Percentiles rank a stretch among this genome's conserved stretches.
Evolutionary conservation across 2,797 vertebrate species (phyloP).

Genomic region (Triplophysa yarkandensis): DNA sequence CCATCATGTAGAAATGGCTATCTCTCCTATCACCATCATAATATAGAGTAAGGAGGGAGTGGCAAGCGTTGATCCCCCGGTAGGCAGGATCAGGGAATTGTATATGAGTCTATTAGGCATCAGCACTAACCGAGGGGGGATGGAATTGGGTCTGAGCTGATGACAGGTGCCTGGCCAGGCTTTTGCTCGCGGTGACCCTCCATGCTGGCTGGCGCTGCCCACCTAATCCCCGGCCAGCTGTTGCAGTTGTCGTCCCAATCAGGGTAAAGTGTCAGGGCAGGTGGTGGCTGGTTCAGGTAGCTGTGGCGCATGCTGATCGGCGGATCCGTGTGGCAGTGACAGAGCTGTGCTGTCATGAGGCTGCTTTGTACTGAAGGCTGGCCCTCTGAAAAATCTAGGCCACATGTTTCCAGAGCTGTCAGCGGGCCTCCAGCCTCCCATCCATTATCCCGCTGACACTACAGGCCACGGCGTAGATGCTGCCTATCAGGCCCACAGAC

Average conservation of each 20-base stretch:
- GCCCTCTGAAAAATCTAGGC: conserved; percentile 74
- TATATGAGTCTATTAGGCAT: conserved; percentile 59
- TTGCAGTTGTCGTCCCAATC: conserved; percentile 77
- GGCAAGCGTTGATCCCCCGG: background rate
- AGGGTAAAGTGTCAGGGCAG: conserved; percentile 71
- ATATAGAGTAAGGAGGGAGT: conserved; percentile 32
- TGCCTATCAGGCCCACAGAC: conserved; percentile 55
- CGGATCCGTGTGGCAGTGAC: conserved; percentile 59
- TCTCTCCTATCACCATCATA: conserved; percentile 30
- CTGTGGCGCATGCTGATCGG: conserved; percentile 62
- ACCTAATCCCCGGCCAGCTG: conserved; percentile 82
- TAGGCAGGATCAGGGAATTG: conserved; percentile 59
- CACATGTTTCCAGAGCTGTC: conserved; percentile 77
- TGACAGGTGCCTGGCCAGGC: conserved; percentile 76
- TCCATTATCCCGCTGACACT: conserved; percentile 54
- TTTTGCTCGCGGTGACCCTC: conserved; percentile 66
- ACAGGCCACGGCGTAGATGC: conserved; percentile 6
- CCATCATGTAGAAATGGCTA: conserved; percentile 48
- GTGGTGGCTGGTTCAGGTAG: conserved; percentile 70
- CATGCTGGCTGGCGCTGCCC: conserved; percentile 64
- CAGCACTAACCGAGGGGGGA: conserved; percentile 52
- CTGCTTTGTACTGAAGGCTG: conserved; percentile 57
- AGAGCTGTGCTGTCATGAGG: conserved; percentile 62
- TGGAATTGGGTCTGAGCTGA: conserved; percentile 67
- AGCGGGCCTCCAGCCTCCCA: conserved; percentile 56